Evolutionary conservation across 2,797 vertebrate genomes (phyloP).

Genomic region (Gymnopithys bicolor): DNA sequence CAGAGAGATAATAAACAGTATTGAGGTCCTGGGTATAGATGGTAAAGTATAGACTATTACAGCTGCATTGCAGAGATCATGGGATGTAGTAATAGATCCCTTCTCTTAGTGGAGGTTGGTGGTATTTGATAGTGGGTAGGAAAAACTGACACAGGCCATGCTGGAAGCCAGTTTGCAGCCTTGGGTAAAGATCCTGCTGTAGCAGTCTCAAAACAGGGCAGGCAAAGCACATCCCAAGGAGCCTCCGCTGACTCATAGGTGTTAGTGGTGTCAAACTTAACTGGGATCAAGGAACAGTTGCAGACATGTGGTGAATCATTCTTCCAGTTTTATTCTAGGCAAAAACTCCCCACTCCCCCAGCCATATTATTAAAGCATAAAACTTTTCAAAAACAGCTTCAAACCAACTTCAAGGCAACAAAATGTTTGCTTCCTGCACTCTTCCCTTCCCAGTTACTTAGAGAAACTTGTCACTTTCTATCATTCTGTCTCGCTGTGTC

Average conservation of each 20-base stretch:
- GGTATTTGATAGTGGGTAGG: conserved; percentile 58
- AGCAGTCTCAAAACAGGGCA: conserved; percentile 49
- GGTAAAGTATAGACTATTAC: not conserved
- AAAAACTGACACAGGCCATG: conserved; percentile 54
- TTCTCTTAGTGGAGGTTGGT: not conserved
- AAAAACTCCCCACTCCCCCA: conserved; percentile 41
- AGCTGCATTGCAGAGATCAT: not conserved
- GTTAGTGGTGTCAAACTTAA: conserved; percentile 61
- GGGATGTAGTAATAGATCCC: not conserved
- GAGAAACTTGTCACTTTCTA: not conserved
- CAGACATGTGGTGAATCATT: conserved; percentile 64
- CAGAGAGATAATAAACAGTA: not conserved
- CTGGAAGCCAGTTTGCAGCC: conserved; percentile 27
- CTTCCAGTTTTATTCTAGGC: conserved; percentile 63
- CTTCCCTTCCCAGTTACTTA: not conserved
- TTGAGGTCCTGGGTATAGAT: not conserved
- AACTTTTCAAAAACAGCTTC: conserved; percentile 35
- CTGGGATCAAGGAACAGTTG: conserved; percentile 57
- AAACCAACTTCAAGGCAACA: conserved; percentile 13
- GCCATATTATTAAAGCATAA: conserved; percentile 55
- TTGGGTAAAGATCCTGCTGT: conserved; percentile 49
- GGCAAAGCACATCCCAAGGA: conserved; percentile 38
- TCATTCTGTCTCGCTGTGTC: rapidly evolving
- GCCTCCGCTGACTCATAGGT: conserved; percentile 61
- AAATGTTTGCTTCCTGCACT: not conserved